phyloP scores from a whole-genome alignment of 2,797 vertebrate genomes.

The Siniperca obscura region DNA sequence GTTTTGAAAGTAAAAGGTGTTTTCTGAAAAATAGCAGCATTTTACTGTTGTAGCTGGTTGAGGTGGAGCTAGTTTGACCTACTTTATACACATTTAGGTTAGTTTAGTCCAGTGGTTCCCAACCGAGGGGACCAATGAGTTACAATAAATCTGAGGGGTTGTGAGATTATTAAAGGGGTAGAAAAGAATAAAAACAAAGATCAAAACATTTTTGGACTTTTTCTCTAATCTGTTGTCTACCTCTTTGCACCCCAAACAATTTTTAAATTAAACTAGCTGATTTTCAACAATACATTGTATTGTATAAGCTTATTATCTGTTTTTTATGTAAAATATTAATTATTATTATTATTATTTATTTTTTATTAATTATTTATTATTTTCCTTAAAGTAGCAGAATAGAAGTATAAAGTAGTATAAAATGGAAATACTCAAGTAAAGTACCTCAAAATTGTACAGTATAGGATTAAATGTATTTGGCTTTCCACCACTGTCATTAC shows the following conservation, averaged over 20 bases:
- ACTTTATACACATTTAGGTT: background rate
- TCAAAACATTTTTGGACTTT: too few relatives aligned
- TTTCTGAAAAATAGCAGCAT: background rate
- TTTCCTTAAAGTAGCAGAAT: too few relatives aligned
- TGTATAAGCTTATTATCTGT: background rate
- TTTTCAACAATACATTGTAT: background rate
- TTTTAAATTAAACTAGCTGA: background rate
- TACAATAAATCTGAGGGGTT: background rate
- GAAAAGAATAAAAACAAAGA: too few relatives aligned
- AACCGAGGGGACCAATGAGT: background rate
- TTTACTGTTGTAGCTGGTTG: background rate
- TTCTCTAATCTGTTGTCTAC: too few relatives aligned
- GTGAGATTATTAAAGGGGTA: background rate
- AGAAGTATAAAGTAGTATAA: background rate
- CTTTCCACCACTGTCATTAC: background rate
- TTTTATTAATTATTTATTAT: too few relatives aligned
- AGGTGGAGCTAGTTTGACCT: background rate
- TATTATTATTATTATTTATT: too few relatives aligned
- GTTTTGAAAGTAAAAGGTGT: background rate
- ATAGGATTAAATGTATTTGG: background rate
- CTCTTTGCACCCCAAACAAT: background rate
- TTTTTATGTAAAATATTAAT: too few relatives aligned
- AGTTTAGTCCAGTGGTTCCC: background rate
- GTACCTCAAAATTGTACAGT: background rate
- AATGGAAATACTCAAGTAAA: background rate